Evolutionary conservation across 2,113 vertebrate genomes (phyloP).

Genomic region (Hassar affinis): DNA sequence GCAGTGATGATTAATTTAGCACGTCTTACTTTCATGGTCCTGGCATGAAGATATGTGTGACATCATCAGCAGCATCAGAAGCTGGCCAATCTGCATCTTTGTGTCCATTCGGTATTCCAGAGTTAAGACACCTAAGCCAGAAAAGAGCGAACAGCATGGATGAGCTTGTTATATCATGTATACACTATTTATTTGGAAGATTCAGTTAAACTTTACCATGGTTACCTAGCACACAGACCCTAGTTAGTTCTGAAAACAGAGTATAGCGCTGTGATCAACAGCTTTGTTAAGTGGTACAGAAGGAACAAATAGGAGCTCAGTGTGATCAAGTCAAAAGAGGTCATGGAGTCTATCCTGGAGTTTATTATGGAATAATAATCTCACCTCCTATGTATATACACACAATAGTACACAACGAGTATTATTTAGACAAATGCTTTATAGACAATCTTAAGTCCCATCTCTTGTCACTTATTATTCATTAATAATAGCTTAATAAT

Average conservation of each 20-base stretch:
- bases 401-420: not conserved
- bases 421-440: not conserved
- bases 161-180: not conserved
- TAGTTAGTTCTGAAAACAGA: not conserved
- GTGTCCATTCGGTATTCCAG: not conserved
- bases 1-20: not conserved
- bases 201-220: not conserved
- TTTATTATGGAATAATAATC: not conserved
- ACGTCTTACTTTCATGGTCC: not conserved
- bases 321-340: not conserved
- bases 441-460: not conserved
- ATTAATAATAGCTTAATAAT: not conserved
- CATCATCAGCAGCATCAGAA: not conserved
- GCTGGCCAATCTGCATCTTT: conserved; percentile 8
- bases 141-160: not conserved
- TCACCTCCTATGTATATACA: not conserved
- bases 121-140: not conserved
- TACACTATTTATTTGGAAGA: not conserved
- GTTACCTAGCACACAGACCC: not conserved
- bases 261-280: not conserved
- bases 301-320: not conserved
- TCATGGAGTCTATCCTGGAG: not conserved
- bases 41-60: not conserved
- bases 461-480: not conserved
- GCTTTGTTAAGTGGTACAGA: not conserved